These are phyloP conservation scores for Taxidea taxus DNA, from an alignment of 2,113 vertebrate species.

Conservation along the genomic window DNA sequence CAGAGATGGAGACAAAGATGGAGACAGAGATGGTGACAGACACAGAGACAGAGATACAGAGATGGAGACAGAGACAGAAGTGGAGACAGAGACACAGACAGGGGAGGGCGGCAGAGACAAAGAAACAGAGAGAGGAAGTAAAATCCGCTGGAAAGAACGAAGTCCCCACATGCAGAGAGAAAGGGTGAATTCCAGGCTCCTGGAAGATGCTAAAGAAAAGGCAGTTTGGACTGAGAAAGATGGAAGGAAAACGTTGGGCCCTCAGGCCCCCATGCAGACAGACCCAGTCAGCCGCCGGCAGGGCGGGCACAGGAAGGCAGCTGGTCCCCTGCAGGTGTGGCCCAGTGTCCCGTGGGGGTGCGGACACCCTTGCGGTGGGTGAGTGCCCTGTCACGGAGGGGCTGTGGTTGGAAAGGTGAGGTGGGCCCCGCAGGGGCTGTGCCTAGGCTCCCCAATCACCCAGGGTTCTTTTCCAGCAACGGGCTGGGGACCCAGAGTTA, in stretches of 20 bases:
- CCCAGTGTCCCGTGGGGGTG: no score
- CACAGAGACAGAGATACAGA: neutral
- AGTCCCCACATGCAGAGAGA: rapidly evolving
- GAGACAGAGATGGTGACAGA: no score
- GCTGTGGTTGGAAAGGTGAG: neutral
- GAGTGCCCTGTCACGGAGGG: no score
- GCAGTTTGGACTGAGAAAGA: neutral
- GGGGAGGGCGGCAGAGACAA: neutral
- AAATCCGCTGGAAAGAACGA: neutral
- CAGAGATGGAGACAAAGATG: no score
- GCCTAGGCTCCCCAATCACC: neutral
- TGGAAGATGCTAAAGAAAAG: neutral
- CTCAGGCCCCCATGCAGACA: neutral
- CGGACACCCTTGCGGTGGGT: no score
- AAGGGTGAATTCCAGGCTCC: neutral
- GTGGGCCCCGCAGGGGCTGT: neutral
- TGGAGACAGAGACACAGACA: neutral
- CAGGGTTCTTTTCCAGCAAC: neutral
- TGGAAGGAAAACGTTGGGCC: no score
- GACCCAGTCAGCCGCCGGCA: neutral
- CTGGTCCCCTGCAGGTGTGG: rapidly evolving
- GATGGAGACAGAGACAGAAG: neutral
- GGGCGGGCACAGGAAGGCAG: no score
- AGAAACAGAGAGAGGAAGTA: neutral
- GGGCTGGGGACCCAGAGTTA: neutral